Percentiles rank a stretch among this genome's conserved stretches.
Conservation (phyloP, 2,888 invertebrate genomes). For the Ferdinandea cuprea region DNA sequence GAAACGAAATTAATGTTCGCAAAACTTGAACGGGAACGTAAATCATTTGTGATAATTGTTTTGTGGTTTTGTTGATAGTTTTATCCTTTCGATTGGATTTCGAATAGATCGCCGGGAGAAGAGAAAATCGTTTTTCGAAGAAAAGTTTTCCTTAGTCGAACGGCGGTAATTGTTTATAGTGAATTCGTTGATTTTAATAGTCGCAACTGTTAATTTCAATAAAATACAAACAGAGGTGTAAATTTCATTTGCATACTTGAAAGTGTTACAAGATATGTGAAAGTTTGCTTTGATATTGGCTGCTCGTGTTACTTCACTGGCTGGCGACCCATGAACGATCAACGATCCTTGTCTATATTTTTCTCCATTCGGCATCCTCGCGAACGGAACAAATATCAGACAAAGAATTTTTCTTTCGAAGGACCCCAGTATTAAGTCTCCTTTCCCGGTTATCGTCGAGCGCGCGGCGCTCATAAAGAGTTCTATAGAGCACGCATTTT, state of each 20-base stretch:
- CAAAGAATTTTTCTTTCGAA: too few species aligned
- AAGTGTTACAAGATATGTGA: too few species aligned
- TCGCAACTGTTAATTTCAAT: background rate
- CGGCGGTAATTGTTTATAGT: background rate
- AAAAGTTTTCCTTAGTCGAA: background rate
- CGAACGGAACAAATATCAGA: too few species aligned
- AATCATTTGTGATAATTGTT: conserved; percentile 2
- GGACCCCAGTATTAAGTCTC: too few species aligned
- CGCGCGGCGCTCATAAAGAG: too few species aligned
- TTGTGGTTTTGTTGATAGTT: conserved; percentile 7
- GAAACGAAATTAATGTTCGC: background rate
- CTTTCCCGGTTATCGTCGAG: too few species aligned
- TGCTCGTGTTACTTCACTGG: too few species aligned
- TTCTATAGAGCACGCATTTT: too few species aligned
- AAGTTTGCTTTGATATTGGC: too few species aligned
- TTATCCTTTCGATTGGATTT: background rate
- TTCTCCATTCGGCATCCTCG: too few species aligned
- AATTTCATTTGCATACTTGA: background rate
- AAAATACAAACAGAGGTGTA: background rate
- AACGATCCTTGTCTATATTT: too few species aligned
- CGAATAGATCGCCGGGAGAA: background rate
- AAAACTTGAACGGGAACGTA: background rate
- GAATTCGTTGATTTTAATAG: background rate
- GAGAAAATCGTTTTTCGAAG: background rate
- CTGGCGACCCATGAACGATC: too few species aligned